Base-by-base conservation (phyloP, 2,797 vertebrate genomes). In the Selene dorsalis region DNA sequence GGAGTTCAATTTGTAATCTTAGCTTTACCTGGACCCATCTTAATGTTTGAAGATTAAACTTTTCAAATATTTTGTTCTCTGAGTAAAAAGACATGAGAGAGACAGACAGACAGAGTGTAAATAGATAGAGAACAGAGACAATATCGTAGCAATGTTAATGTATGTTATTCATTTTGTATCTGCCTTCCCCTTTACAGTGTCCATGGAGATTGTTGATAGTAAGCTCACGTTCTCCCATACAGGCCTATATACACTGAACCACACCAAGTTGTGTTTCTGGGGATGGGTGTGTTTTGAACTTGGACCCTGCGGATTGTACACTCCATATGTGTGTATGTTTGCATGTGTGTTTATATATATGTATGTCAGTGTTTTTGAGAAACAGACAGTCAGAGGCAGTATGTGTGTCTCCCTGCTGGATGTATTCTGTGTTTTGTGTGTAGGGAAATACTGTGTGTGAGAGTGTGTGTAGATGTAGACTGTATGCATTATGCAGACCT, bases 401-500 rank as follows among this genome's bases (percentile, higher is more conserved):
- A 35, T 73, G 75, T 83, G 62, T 73, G 59, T 76, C 22, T 70
- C 58, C 74, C 59, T 69, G 20, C 76, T 77, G 60, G 61, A 78
- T 78, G 58, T 73, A 53, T 73, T 66, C 55, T 69, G 41, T 77
- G 57, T 79, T 79, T 24, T 66, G 53, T 83, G 76, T 73, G 67
- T 65, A 58, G 50, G 75, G 62, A 83, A 71, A 86, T 70, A 73
- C 68, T 75, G 55, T 77, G 74, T 75, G 63, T 81, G 76, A 80
- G 80, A 77, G 75, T 74, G 79, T 74, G 43, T 65, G 63, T 82
- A 59, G 73, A 88, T 89, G 89, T 91, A 84, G 91, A 91, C 88
- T 93, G 65, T 87, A 93, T 94, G 85, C 86, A 67, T 96, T 94
- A 94, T 92, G 84, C 93, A 96, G 94, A 83, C 87, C 89, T 62